phyloP scores from a whole-genome alignment of 2,888 invertebrate species.

The Heliconius hortense region DNA sequence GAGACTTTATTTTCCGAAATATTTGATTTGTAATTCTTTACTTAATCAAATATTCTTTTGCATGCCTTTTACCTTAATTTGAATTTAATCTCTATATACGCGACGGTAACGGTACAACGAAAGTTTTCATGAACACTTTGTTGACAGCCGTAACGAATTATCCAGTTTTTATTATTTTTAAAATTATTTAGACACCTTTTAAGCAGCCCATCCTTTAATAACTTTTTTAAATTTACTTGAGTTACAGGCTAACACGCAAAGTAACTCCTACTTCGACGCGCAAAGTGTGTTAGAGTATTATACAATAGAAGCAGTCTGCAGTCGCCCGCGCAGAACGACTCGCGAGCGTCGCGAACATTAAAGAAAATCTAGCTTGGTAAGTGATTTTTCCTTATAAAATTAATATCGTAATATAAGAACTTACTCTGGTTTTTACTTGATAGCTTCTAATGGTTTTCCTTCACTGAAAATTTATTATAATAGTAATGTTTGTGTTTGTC shows the following conservation, averaged over 20 bases:
- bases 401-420: neutral
- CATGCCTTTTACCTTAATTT: neutral
- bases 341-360: slow-evolving; percentile 28
- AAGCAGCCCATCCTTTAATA: neutral
- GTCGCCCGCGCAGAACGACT: slow-evolving; percentile 50
- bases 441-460: neutral
- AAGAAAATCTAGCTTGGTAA: slow-evolving; percentile 32
- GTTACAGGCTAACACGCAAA: slow-evolving; percentile 19
- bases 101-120: neutral
- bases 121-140: neutral
- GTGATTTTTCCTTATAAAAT: slow-evolving; percentile 22
- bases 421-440: no score
- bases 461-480: neutral
- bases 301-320: slow-evolving; percentile 55
- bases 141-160: neutral
- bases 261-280: slow-evolving; percentile 42
- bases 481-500: neutral
- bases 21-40: neutral
- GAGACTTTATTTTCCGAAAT: neutral
- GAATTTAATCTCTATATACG: neutral
- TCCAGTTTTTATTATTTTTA: neutral
- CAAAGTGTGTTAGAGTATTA: slow-evolving; percentile 49
- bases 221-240: neutral
- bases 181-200: neutral
- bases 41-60: neutral